phyloP scores from a whole-genome alignment of 2,888 invertebrate genomes.

The Onchidella celtica region DNA sequence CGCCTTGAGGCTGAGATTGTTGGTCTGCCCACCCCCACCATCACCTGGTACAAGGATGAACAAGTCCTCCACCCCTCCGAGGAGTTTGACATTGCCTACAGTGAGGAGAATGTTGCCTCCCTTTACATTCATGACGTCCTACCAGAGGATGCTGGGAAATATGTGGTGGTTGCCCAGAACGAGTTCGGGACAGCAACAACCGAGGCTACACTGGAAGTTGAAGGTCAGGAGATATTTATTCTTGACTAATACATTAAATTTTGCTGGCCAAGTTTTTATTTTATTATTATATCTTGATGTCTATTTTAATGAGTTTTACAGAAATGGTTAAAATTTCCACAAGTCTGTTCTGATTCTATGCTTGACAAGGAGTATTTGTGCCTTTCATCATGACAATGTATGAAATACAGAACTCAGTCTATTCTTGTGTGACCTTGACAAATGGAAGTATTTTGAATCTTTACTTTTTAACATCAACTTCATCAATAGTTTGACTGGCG shows the following conservation, averaged over 20 bases:
- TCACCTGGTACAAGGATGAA: constrained; percentile 93
- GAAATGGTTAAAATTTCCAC: background rate
- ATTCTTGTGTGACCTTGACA: too few relatives aligned
- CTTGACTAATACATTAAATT: too few relatives aligned
- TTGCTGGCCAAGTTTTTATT: background rate
- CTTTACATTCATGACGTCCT: constrained; percentile 85
- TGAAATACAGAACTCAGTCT: too few relatives aligned
- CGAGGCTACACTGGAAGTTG: constrained; percentile 87
- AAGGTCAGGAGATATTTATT: constrained; percentile 65
- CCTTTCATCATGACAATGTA: too few relatives aligned
- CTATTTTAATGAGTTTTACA: background rate
- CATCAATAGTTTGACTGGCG: too few relatives aligned
- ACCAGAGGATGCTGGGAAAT: constrained; percentile 76
- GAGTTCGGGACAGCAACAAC: constrained; percentile 81
- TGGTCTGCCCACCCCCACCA: constrained; percentile 78
- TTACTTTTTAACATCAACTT: too few relatives aligned
- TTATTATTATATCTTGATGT: background rate
- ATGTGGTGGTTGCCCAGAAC: constrained; percentile 74
- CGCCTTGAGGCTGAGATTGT: constrained; percentile 74
- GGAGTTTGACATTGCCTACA: constrained; percentile 83
- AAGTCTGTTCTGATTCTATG: background rate
- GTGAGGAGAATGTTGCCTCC: constrained; percentile 78
- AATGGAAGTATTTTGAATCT: too few relatives aligned
- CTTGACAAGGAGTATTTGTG: too few relatives aligned
- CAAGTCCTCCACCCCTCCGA: constrained; percentile 83